These are phyloP conservation scores for Drosophila repletoides DNA, from an alignment of 1,140 invertebrate species.

Conservation along the genomic window DNA sequence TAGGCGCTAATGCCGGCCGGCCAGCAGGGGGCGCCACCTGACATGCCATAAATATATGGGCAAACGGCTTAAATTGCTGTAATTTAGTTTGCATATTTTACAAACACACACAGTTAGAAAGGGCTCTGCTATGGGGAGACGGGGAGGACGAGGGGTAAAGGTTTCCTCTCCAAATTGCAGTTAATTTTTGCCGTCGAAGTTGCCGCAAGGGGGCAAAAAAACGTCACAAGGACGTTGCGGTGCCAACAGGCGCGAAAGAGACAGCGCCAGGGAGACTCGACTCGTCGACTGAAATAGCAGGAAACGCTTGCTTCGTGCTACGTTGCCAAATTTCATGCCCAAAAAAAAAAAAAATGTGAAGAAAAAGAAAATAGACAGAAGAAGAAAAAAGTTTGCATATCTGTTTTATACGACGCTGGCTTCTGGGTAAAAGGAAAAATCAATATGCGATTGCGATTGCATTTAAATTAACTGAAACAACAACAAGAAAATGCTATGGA, in stretches of 20 bases:
- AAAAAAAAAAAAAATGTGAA: conserved; percentile 10
- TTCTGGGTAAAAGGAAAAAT: conserved; percentile 50
- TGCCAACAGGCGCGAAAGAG: background rate
- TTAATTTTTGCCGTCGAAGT: conserved; percentile 30
- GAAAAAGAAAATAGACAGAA: background rate
- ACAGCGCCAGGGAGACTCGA: too few species aligned
- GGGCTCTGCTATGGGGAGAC: too few species aligned
- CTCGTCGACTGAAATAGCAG: too few species aligned
- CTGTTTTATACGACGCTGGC: conserved; percentile 5
- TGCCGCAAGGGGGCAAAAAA: conserved; percentile 34
- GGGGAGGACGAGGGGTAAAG: background rate
- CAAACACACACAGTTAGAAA: background rate
- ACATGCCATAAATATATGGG: conserved; percentile 41
- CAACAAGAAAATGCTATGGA: background rate
- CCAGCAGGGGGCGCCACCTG: conserved; percentile 38
- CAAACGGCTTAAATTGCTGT: conserved; percentile 52
- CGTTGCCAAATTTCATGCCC: conserved; percentile 60
- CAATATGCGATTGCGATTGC: conserved; percentile 63
- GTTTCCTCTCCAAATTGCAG: conserved; percentile 41
- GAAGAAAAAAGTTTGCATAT: conserved; percentile 13
- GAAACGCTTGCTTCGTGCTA: too few species aligned
- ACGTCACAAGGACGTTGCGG: conserved; percentile 48
- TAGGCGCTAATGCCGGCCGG: conserved; percentile 11
- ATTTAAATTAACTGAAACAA: conserved; percentile 54
- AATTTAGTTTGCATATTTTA: conserved; percentile 58